Conservation (phyloP, 2,888 invertebrate species). For the Machimus rusticus region DNA sequence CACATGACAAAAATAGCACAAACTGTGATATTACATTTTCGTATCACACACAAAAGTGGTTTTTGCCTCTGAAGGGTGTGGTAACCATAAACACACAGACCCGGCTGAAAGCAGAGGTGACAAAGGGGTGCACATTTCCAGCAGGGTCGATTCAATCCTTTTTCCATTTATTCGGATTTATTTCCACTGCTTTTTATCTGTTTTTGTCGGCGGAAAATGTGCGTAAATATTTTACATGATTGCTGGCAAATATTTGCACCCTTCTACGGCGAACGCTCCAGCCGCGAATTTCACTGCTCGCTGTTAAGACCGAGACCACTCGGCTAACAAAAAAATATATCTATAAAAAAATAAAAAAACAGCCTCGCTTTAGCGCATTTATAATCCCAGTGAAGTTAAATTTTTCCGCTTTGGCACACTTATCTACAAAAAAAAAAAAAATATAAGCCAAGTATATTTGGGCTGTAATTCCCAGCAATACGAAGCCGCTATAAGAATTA, state of each 20-base stretch:
- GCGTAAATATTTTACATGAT: constrained; percentile 31
- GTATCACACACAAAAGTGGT: constrained; percentile 31
- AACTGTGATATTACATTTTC: constrained; percentile 28
- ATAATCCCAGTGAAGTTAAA: not conserved
- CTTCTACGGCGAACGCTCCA: not conserved
- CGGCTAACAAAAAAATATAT: not conserved
- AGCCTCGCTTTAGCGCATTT: not conserved
- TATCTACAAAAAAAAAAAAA: not conserved
- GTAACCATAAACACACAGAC: constrained; percentile 32
- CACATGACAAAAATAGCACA: constrained; percentile 32
- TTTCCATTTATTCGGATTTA: constrained; percentile 33
- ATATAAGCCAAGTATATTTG: not conserved
- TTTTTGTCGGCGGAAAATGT: constrained; percentile 22
- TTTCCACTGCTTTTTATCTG: constrained; percentile 31
- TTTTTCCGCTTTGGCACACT: not conserved
- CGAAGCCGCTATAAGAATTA: not conserved
- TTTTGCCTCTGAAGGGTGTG: constrained; percentile 35
- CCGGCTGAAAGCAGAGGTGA: constrained; percentile 8
- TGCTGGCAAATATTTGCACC: constrained; percentile 7
- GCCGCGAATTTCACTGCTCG: not conserved
- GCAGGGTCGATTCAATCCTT: constrained; percentile 31
- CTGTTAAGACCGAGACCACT: not conserved
- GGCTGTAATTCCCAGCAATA: not conserved
- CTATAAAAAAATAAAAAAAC: not conserved
- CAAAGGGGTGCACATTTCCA: constrained; percentile 21